phyloP scores from a whole-genome alignment of 2,113 vertebrate genomes.

The Scolopax mira region DNA sequence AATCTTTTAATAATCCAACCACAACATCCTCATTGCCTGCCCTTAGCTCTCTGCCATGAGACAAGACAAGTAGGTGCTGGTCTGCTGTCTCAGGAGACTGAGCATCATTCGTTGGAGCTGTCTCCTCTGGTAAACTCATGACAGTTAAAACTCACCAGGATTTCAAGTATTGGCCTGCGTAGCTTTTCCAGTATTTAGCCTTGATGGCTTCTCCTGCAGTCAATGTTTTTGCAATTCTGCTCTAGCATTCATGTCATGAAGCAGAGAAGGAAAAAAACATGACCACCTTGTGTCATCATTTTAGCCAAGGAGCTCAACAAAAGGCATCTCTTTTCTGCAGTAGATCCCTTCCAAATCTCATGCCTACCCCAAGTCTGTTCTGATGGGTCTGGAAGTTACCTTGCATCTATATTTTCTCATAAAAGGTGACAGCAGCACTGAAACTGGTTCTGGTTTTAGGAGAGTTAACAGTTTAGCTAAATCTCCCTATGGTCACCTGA shows the following conservation, averaged over 20 bases:
- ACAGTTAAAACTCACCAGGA: not conserved
- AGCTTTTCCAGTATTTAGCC: not conserved
- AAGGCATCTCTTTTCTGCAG: not conserved
- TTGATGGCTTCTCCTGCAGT: not conserved
- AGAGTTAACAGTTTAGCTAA: not conserved
- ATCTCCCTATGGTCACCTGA: not conserved
- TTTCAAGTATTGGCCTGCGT: not conserved
- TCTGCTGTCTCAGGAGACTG: not conserved
- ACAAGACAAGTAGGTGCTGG: not conserved
- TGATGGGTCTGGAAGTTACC: not conserved
- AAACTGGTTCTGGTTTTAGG: not conserved
- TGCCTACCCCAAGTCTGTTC: not conserved
- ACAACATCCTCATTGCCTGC: not conserved
- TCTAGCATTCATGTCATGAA: not conserved
- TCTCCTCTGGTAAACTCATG: not conserved
- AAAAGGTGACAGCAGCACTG: not conserved
- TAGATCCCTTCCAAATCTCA: not conserved
- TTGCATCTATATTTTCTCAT: not conserved
- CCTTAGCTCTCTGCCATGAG: not conserved
- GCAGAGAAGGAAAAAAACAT: not conserved
- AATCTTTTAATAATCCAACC: not conserved
- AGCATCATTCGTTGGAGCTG: not conserved
- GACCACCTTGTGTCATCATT: not conserved
- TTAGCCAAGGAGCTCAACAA: not conserved
- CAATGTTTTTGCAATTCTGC: not conserved